Evolutionary conservation across 1,140 invertebrate species (phyloP).

Genomic region (Epicauta chinensis): DNA sequence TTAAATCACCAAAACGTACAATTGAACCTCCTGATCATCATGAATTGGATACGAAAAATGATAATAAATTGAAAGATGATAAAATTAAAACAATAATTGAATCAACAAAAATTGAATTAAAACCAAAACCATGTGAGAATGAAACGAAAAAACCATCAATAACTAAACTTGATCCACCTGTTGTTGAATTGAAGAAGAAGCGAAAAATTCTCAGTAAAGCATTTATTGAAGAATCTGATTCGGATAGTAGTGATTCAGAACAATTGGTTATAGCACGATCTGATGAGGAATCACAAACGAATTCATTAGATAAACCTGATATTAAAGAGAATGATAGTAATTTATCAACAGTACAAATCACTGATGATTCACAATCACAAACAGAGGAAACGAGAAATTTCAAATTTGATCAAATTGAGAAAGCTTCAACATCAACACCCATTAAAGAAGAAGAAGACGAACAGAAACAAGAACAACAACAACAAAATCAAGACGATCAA

Average conservation of each 20-base stretch:
- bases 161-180: conserved; percentile 16
- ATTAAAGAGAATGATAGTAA: conserved; percentile 33
- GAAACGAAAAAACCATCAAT: conserved; percentile 1
- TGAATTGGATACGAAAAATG: conserved; percentile 27
- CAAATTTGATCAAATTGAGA: conserved; percentile 38
- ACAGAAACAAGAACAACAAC: conserved; percentile 2
- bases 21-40: conserved; percentile 16
- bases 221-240: conserved; percentile 42
- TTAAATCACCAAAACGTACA: conserved; percentile 25
- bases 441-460: conserved; percentile 20
- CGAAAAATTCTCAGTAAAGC: conserved; percentile 45
- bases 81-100: conserved; percentile 27
- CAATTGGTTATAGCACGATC: conserved; percentile 51
- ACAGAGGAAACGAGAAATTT: conserved; percentile 34
- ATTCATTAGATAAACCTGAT: conserved; percentile 32
- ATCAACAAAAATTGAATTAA: conserved; percentile 11
- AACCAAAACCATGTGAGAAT: conserved; percentile 15
- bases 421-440: conserved; percentile 16
- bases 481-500: conserved; percentile 25
- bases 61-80: conserved; percentile 16
- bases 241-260: conserved; percentile 68
- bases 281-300: conserved; percentile 38
- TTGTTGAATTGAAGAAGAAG: conserved; percentile 28
- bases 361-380: conserved; percentile 32
- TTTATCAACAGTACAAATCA: conserved; percentile 21